These are phyloP conservation scores for Acanthosepion esculentum DNA, from an alignment of 2,888 invertebrate species.

Conservation along the genomic window DNA sequence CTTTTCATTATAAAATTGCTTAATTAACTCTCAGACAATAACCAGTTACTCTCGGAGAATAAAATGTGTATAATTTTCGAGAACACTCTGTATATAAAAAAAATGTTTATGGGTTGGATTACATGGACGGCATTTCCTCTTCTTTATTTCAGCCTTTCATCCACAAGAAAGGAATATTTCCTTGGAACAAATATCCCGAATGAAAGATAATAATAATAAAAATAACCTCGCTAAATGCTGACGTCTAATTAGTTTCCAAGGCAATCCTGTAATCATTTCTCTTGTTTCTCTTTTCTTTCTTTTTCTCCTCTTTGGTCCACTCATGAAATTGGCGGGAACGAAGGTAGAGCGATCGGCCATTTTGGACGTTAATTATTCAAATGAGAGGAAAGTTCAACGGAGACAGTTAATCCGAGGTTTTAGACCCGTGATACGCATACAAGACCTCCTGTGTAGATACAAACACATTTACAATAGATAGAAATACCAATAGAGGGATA, in stretches of 20 bases:
- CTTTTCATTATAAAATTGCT: too few relatives aligned
- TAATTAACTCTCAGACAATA: too few relatives aligned
- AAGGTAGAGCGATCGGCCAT: neutral
- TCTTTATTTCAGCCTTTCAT: neutral
- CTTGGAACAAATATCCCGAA: neutral
- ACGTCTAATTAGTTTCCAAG: constrained; percentile 18
- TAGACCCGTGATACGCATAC: neutral
- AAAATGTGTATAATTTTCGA: too few relatives aligned
- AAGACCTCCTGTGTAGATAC: neutral
- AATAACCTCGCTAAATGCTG: neutral
- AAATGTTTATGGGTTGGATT: neutral
- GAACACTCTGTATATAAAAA: neutral
- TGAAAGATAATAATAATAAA: neutral
- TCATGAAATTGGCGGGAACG: neutral
- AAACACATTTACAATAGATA: neutral
- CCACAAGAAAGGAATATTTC: neutral
- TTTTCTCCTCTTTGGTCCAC: neutral
- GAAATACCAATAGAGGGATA: neutral
- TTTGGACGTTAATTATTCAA: neutral
- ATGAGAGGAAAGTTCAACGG: constrained; percentile 8
- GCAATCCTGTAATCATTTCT: neutral
- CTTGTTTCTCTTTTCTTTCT: neutral
- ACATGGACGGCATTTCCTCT: neutral
- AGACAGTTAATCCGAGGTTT: constrained; percentile 20
- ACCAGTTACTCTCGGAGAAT: too few relatives aligned